A percentile compares a stretch with the other conserved stretches of the same genome.
phyloP scores from a whole-genome alignment of 2,888 invertebrate genomes.

The Campoplex nolae region DNA sequence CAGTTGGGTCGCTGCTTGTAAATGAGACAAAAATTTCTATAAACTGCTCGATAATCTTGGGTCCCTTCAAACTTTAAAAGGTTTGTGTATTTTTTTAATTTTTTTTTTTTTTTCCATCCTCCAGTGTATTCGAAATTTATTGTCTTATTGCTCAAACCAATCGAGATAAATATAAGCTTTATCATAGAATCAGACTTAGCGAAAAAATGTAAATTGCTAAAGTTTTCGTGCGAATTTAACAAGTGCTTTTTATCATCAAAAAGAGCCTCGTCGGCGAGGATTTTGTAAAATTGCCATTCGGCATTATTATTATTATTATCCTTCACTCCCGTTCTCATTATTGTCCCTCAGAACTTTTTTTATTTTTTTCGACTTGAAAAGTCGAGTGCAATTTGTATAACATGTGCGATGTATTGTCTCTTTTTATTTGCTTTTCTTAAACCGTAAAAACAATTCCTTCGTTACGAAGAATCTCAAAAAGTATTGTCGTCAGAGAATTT shows the following conservation, averaged over 20 bases:
- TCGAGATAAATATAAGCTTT: conserved; percentile 24
- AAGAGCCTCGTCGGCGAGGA: conserved; percentile 31
- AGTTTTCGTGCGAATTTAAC: conserved; percentile 59
- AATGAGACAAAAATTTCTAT: conserved; percentile 80
- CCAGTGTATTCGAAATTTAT: conserved; percentile 47
- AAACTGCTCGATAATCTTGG: conserved; percentile 73
- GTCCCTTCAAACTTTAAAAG: neutral
- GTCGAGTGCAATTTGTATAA: conserved; percentile 69
- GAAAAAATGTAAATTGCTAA: conserved; percentile 29
- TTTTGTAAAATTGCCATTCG: conserved; percentile 42
- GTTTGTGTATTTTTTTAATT: neutral
- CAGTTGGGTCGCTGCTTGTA: conserved; percentile 50
- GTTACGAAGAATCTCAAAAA: conserved; percentile 51
- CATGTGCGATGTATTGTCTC: conserved; percentile 69
- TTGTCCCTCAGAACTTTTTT: conserved; percentile 56
- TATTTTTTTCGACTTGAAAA: conserved; percentile 47
- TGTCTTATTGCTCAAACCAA: conserved; percentile 47
- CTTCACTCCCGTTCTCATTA: conserved; percentile 32
- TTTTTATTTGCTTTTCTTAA: conserved; percentile 23
- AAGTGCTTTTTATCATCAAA: conserved; percentile 60
- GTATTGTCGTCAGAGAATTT: conserved; percentile 47
- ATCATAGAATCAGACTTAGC: conserved; percentile 30
- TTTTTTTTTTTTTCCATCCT: neutral
- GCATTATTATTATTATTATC: conserved; percentile 31
- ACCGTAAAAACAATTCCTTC: conserved; percentile 46